Evolutionary conservation across 2,888 invertebrate genomes (phyloP), one percentile per base, ranked within the genome.

Genomic region (Drosophila phalerata): DNA sequence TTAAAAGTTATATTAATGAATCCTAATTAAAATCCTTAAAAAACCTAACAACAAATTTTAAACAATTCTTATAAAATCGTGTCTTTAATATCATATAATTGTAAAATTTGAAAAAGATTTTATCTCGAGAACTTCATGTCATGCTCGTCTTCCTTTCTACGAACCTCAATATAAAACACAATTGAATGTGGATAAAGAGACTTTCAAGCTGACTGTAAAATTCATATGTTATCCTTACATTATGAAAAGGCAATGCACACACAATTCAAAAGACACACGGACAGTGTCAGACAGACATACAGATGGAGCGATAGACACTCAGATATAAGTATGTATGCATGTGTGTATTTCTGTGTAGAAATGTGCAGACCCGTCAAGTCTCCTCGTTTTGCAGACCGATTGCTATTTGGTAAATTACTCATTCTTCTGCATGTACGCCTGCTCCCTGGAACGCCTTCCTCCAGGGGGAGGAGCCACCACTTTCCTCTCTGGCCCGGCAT

Each of bases 381-480:
- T 48, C 25, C 66, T 82, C 66, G 86, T 83, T 79, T 69, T 65
- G 48, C 68, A 53, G 58, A 63, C 73, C 49, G 52, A 19, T 68
- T 73, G 78, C 56, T 52, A 68, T 76, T 76, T 76, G 57, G 74
- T 49, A 76, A 78, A 73, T 76, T 78, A 76, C 76, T 76, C 74
- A 73, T 65, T 73, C 64, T 77, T 45, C 42, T 64, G 43, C 60
- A 64, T 45, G 61, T 49, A 64, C 56, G 63, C 68, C 60, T 70
- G 42, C 58, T 34, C 25, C 17, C 25, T 15, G 8, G 11, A 22
- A 11, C 8, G n/a, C 45, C 34, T 34, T 10, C 43, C 11, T 22
- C 10, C 15, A 10, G 25, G 25, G n/a, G 32, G 37, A 25, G 40
- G 9, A 34, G 4, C 5, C 42, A 55, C 2, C 51, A 34, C 40